Base-by-base conservation (phyloP, 2,888 invertebrate species). In the Coelopa pilipes region DNA sequence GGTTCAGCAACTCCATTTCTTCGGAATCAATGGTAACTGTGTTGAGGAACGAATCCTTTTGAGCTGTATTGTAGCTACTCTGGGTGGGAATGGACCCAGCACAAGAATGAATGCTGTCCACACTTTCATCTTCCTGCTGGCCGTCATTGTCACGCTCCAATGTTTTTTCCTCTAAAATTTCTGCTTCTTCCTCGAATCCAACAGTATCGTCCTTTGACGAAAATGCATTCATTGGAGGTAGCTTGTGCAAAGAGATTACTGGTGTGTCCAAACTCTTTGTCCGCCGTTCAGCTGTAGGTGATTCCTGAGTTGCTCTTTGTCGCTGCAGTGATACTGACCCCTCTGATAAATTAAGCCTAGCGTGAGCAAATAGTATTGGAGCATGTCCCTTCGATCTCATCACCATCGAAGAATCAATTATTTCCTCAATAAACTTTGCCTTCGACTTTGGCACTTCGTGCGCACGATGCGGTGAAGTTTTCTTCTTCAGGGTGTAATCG, bases 131-230 rank as follows among this genome's bases (percentile, higher is more conserved):
- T 77, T 91, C 91, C 46, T 80, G 82, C 12, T 89, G 89, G 45
- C 88, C 88, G 34, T 83, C 80, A 70, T 78, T 79, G 13, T 81
- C 80, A 0, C 82, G 81, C 62, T 83, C 82, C n/a, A 91, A 82
- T 0, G 90, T 86, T 81, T 91, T 91, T 76, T 91, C 91, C 84
- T 91, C 91, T 1, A 91, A 86, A 76, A 91, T 89, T 80, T 90
- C 90, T 0, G 90, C 90, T 85, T 91, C 91, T 83, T 92, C 92
- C 78, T 94, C 93, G 75, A 91, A 90, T 80, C 93, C 95, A 0
- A 96, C 92, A 0, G 96, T 96, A 83, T 96, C 96, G 84, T 96
- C 96, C 87, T 95, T 95, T 34, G 95, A 94, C 1, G 95, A 96
- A 85, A 95, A 95, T 0, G 95, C 94, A 86, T 95, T 94, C 86